Evolutionary conservation across 2,113 vertebrate genomes (phyloP).

Genomic region (human): DNA sequence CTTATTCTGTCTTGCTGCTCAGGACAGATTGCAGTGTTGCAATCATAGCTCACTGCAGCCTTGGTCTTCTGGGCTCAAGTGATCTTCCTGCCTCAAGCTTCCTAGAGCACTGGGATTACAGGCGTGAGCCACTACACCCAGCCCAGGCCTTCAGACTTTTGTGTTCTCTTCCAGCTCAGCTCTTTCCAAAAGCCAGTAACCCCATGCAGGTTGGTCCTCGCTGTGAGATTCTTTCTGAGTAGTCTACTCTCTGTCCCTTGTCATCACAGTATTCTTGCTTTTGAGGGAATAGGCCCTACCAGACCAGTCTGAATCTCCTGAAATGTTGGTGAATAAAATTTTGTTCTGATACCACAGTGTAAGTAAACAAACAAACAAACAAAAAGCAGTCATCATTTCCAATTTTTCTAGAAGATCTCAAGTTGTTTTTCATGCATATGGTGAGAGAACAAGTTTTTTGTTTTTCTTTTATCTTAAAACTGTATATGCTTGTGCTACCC

Average conservation of each 20-base stretch:
- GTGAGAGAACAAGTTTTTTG: background rate
- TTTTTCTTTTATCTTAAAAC: background rate
- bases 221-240: background rate
- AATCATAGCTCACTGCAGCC: too few relatives aligned
- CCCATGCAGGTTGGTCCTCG: background rate
- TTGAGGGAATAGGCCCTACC: background rate
- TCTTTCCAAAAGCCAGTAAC: background rate
- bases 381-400: background rate
- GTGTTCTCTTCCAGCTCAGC: background rate
- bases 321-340: background rate
- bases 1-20: too few relatives aligned
- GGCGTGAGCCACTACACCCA: too few relatives aligned
- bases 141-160: background rate
- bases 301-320: background rate
- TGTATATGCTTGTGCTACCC: background rate
- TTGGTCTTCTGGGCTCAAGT: too few relatives aligned
- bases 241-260: background rate
- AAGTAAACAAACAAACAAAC: background rate
- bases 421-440: background rate
- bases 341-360: background rate
- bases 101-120: too few relatives aligned
- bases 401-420: background rate
- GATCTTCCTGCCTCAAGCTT: too few relatives aligned
- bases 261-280: background rate
- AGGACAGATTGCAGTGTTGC: too few relatives aligned